Base-by-base conservation (phyloP, 2,797 vertebrate genomes). In the Gallinago stenura region DNA sequence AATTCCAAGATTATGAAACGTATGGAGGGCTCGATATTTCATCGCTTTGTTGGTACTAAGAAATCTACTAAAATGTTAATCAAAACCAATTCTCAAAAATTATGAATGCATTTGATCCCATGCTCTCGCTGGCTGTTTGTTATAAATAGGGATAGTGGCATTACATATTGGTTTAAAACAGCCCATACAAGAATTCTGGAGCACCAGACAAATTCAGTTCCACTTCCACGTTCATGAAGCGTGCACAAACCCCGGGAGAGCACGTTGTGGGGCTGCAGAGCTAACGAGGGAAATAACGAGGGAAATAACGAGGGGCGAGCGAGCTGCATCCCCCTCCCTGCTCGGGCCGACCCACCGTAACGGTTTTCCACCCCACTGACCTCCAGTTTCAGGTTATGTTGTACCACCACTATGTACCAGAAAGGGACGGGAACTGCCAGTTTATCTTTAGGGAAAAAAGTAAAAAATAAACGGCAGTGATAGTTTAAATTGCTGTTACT, bases 401-500 rank as follows among this genome's bases (percentile, higher is more conserved):
- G 91, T 69, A 51, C 92, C 89, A 73, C 39, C 57, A 26, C 80
- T 75, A 83, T 77, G 31, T 53, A 92, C 62, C 64, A 79, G 19
- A 80, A 94, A 94, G 92, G 43, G 56, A 70, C 86, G 58, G 66
- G 95, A 95, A 66, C 26, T 86, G 58, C 48, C 84, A 93, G 84
- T 85, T 94, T 68, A 90, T 88, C 93, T 94, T 70, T 28, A 75
- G 75, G 66, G 43, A 86, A 93, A 93, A 96, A 65, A 80, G 75
- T 51, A 57, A 87, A 94, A 97, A 95, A 66, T 72, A 93, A 87
- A 92, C 73, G 80, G 77, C 17, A 66, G 39, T 73, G 79, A 72
- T 89, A 93, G 68, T 54, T 82, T 72, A 95, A 90, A 94, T 93
- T 87, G 75, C 73, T 91, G 86, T 33, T 94, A 12, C 30, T 77